phyloP scores from a whole-genome alignment of 2,113 vertebrate genomes.

The Corythaixoides concolor region DNA sequence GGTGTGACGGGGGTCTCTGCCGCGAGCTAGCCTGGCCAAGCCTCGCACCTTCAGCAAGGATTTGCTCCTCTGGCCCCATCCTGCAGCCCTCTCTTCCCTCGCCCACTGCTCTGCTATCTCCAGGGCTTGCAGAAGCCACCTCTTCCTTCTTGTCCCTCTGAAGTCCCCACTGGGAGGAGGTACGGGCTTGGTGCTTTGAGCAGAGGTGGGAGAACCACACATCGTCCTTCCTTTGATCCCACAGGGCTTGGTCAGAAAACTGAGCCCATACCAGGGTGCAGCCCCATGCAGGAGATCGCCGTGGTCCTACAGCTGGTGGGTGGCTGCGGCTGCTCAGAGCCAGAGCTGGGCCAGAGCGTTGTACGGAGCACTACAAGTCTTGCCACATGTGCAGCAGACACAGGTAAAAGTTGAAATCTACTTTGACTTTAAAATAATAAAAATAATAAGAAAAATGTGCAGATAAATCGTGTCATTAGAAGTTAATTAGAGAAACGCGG shows the following conservation, averaged over 20 bases:
- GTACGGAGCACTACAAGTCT: rapidly evolving
- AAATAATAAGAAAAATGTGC: not conserved
- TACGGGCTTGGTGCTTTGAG: rapidly evolving
- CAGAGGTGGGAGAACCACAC: not conserved
- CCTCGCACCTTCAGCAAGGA: not conserved
- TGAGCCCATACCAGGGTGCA: not conserved
- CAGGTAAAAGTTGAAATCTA: not conserved
- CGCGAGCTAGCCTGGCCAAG: not conserved
- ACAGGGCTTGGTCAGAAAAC: not conserved
- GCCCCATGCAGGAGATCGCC: not conserved
- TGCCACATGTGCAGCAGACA: not conserved
- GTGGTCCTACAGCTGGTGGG: not conserved
- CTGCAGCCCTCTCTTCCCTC: not conserved
- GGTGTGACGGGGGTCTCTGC: not conserved
- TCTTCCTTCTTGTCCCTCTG: not conserved
- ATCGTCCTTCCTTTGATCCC: not conserved
- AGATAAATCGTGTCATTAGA: constrained; percentile 35
- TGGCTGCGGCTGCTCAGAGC: rapidly evolving
- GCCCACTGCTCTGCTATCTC: not conserved
- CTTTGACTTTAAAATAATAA: constrained; percentile 18
- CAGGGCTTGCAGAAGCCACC: not conserved
- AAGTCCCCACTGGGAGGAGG: not conserved
- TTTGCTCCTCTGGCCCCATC: not conserved
- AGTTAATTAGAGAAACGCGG: constrained; percentile 48
- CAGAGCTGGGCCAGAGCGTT: not conserved